Base-by-base conservation (phyloP, 2,888 invertebrate genomes). In the Petrophora chlorosata region DNA sequence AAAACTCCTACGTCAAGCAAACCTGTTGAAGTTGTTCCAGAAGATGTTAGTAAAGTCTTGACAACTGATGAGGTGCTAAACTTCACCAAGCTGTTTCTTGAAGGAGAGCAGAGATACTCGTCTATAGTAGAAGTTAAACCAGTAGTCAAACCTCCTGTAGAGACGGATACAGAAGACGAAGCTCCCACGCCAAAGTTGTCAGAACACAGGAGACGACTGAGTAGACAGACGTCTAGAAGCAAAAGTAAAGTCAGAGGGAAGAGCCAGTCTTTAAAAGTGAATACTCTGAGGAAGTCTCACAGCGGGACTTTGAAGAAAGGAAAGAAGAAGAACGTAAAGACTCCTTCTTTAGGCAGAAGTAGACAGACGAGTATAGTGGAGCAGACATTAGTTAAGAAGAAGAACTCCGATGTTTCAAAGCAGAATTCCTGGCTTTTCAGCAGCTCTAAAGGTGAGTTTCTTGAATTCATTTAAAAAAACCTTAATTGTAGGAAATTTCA, bases 191-290 rank as follows among this genome's bases (percentile, higher is more conserved):
- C 82, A 12, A 89, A 85, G 62, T 54, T 76, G 8, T 74, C 78
- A 19, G 88, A 89, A 47, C 88, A 87, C 15, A 79, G 88, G 53
- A 75, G 90, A 55, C 74, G 89, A 55, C 64, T 90, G 4, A 90
- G 90, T 48, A 70, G 90, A 49, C 89, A 89, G 49, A 83, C 90
- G 13, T 90, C 90, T 22, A 82, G 90, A 59, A 85, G 87, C 63
- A 90, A 90, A 63, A 90, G 90, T 46, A 90, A 89, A 69, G 85
- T 65, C 2, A 67, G 90, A 55, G 90, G 90, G 0, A 90, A 90
- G 56, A 89, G 89, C 59, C 90, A 89, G 56, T 76, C 82, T 1
- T 70, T 90, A 0, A 89, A 86, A 73, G 79, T 90, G 3, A 89
- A 86, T 39, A 89, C 90, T 0, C 49, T 90, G 9, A 75, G 89